phyloP scores from a whole-genome alignment of 2,797 vertebrate species.

The Urophycis tenuis region DNA sequence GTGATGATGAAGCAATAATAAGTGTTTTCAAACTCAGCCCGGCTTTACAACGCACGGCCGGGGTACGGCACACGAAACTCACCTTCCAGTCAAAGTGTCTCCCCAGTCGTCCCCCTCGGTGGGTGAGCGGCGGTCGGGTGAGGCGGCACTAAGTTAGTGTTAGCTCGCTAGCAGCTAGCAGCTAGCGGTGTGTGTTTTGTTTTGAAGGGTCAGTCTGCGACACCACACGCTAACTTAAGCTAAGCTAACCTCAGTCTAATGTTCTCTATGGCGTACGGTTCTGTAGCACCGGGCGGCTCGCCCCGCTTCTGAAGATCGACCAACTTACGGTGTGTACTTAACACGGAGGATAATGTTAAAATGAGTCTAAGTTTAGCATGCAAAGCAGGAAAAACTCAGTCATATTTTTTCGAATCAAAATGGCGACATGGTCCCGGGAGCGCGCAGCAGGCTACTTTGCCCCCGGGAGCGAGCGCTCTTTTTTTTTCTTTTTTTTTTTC shows the following conservation, averaged over 20 bases:
- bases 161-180: not conserved
- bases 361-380: constrained; percentile 59
- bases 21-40: not conserved
- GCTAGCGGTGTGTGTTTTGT: constrained; percentile 53
- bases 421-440: constrained; percentile 69
- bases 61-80: not conserved
- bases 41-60: not conserved
- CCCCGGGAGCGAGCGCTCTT: not conserved
- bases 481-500: not conserved
- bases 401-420: constrained; percentile 80
- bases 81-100: not conserved
- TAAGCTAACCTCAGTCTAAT: constrained; percentile 55
- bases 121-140: not conserved
- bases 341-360: constrained; percentile 39
- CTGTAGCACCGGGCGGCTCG: constrained; percentile 14
- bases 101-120: constrained; percentile 1
- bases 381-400: constrained; percentile 65
- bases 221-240: constrained; percentile 54
- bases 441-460: constrained; percentile 49
- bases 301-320: constrained; percentile 11
- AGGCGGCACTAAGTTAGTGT: too few species aligned
- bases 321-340: constrained; percentile 29
- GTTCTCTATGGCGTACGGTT: constrained; percentile 27
- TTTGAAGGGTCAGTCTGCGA: constrained; percentile 64
- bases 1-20: not conserved